Evolutionary conservation across 2,888 invertebrate genomes (phyloP).

Genomic region (Pristionchus arcanus): DNA sequence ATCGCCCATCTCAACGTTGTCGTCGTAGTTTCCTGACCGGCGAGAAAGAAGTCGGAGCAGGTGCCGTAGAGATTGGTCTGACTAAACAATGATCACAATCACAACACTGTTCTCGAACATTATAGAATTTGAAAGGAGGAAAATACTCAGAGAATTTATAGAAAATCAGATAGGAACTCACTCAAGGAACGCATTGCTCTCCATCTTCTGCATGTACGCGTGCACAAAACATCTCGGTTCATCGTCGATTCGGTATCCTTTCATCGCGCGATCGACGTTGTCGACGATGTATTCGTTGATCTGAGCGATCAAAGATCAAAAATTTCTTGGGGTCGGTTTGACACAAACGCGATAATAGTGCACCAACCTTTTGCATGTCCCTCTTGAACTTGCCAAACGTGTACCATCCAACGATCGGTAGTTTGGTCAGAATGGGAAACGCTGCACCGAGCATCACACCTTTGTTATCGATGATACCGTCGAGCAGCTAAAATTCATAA

Average conservation of each 20-base stretch:
- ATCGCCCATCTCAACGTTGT: neutral
- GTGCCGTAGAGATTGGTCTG: neutral
- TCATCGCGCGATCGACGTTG: neutral
- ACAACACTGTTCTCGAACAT: too few species aligned
- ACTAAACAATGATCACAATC: too few species aligned
- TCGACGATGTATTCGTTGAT: constrained; percentile 28
- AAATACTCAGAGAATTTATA: too few species aligned
- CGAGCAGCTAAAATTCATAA: neutral
- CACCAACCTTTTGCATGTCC: neutral
- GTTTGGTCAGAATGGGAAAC: neutral
- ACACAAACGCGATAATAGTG: too few species aligned
- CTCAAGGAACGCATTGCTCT: neutral
- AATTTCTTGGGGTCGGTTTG: too few species aligned
- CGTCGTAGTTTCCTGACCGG: constrained; percentile 1
- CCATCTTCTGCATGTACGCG: neutral
- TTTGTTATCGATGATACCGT: neutral
- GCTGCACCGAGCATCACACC: neutral
- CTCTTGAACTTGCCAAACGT: neutral
- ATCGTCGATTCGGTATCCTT: neutral
- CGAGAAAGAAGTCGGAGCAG: neutral
- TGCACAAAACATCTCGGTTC: neutral
- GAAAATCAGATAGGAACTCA: too few species aligned
- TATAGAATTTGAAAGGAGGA: too few species aligned
- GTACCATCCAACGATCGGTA: neutral
- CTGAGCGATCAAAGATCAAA: too few species aligned